Base-by-base conservation (phyloP, 2,113 vertebrate genomes). In the Theristicus caerulescens region DNA sequence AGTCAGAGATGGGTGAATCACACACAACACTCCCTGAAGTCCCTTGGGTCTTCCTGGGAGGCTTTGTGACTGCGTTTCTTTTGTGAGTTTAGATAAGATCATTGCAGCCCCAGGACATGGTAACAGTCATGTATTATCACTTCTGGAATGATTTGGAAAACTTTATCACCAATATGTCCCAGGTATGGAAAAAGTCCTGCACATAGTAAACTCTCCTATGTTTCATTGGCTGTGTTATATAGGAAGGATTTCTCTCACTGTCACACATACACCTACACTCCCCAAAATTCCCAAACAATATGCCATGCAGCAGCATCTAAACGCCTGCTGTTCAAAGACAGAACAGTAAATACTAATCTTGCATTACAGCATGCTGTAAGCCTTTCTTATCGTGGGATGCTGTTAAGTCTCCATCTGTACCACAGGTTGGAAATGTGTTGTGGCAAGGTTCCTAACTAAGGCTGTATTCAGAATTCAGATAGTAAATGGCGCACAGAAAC, bases 1-100 rank as follows among this genome's bases (percentile, higher is more conserved):
- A 81, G 51, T 93, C 82, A 92, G 82, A 81, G 59, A 29, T 64
- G n/a, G 91, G 54, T 79, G 92, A 93, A 67, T 92, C 88, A 69
- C 65, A 32, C 24, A 10, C 38, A 78, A 34, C 61, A 24, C 29
- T 90, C 55, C 51, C 88, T 3, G 12, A 12, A 77, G 67, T 74
- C 31, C 47, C 65, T 55, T 6, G 13, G 62, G 22, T 59, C 71
- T 76, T 93, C 29, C 82, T 74, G 52, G 44, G 36, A 81, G 72
- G 34, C 62, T 83, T 93, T 93, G 82, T 72, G 77, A 40, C 76
- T 51, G 17, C n/a, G 21, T 22, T 90, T 90, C 67, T 86, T 83
- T 66, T 74, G 29, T 78, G 58, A 93, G 54, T 55, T 88, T 77
- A 57, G 61, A 25, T 49, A 64, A 73, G 49, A 70, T 47, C 22